Percentiles rank a stretch among this genome's conserved stretches.
phyloP scores from a whole-genome alignment of 1,140 invertebrate genomes.

The Lanistes nyassanus region DNA sequence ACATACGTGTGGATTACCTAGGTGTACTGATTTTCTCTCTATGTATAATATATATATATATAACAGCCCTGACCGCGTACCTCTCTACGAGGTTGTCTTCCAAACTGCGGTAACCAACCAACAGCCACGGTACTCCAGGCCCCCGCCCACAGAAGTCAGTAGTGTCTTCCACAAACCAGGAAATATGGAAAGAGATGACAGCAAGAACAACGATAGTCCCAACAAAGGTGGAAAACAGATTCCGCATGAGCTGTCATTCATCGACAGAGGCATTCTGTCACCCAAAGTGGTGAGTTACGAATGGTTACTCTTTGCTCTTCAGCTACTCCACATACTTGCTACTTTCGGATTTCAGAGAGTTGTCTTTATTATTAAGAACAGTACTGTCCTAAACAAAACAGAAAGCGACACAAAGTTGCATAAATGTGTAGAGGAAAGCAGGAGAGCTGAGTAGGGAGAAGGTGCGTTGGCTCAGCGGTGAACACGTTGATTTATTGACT shows the following conservation, averaged over 20 bases:
- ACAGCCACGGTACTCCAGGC: conserved; percentile 39
- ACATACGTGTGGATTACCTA: too few relatives aligned
- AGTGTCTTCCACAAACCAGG: conserved; percentile 5
- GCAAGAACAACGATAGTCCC: conserved; percentile 48
- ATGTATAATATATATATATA: conserved; percentile 20
- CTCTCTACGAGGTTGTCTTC: conserved; percentile 61
- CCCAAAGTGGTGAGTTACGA: conserved; percentile 21
- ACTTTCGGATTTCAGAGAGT: conserved; percentile 7
- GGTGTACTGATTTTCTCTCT: too few relatives aligned
- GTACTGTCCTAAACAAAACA: too few relatives aligned
- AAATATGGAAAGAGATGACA: conserved; percentile 42
- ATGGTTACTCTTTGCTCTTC: background rate
- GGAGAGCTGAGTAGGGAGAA: too few relatives aligned
- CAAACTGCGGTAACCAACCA: conserved; percentile 50
- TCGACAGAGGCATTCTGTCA: background rate
- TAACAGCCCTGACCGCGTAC: conserved; percentile 60
- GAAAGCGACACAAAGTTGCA: too few relatives aligned
- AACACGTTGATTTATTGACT: too few relatives aligned
- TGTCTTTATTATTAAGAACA: too few relatives aligned
- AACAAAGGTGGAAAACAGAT: background rate
- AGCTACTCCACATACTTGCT: background rate
- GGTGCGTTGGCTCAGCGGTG: too few relatives aligned
- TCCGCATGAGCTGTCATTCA: background rate
- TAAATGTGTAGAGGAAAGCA: too few relatives aligned
- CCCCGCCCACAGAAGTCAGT: conserved; percentile 1